Conservation (phyloP, 2,888 invertebrate genomes). For the Hololepta plana region DNA sequence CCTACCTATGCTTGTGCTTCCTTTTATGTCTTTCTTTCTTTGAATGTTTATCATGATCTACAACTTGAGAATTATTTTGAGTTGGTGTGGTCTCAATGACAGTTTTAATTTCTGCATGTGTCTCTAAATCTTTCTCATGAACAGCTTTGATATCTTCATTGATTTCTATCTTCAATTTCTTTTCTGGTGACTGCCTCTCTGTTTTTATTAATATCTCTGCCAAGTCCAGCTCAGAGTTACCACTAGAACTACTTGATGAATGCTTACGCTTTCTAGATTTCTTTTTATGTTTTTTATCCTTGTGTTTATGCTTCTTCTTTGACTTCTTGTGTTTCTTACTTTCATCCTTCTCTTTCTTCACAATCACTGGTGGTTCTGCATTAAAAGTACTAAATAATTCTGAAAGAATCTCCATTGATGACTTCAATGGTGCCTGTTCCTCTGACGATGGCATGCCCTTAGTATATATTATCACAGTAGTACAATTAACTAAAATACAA, state of each 20-base stretch:
- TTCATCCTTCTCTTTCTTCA: constrained; percentile 22
- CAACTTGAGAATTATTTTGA: no score
- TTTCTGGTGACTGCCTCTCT: constrained; percentile 18
- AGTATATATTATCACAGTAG: no score
- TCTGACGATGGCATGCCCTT: no score
- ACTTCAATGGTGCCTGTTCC: constrained; percentile 31
- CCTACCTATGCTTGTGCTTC: no score
- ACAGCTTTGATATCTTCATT: constrained; percentile 10
- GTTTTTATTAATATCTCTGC: constrained; percentile 22
- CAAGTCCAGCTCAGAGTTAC: constrained; percentile 18
- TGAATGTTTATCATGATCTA: no score
- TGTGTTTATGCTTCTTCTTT: constrained; percentile 42
- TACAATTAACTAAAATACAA: no score
- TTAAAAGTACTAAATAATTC: constrained; percentile 67
- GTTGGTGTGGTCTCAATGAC: no score
- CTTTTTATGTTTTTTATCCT: constrained; percentile 35
- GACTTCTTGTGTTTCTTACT: constrained; percentile 33
- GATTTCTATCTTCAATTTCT: constrained; percentile 21
- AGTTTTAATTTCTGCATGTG: no score
- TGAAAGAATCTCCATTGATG: constrained; percentile 63
- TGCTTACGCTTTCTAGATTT: constrained; percentile 27
- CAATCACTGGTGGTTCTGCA: constrained; percentile 41
- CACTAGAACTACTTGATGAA: constrained; percentile 19
- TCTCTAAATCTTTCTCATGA: no score
- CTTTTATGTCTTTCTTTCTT: no score